phyloP scores from a whole-genome alignment of 2,888 invertebrate genomes.

The Sacculina carcini region DNA sequence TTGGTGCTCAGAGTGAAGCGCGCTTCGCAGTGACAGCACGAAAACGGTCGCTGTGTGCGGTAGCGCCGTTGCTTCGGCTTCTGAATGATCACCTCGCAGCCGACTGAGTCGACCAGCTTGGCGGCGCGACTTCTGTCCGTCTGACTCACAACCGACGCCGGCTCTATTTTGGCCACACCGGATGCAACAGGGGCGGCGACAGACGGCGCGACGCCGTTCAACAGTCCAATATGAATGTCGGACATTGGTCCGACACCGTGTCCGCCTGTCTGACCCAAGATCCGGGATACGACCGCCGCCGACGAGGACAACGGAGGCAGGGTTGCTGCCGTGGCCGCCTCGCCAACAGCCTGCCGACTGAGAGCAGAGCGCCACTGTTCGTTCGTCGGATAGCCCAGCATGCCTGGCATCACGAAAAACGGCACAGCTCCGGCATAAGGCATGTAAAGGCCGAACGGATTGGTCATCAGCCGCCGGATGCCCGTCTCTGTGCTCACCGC shows the following conservation, averaged over 20 bases:
- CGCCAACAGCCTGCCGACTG: neutral
- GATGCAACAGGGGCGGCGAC: neutral
- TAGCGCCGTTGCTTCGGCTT: constrained; percentile 74
- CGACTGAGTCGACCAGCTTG: constrained; percentile 48
- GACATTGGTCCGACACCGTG: neutral
- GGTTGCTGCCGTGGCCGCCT: too few species aligned
- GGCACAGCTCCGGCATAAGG: neutral
- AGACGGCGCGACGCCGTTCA: neutral
- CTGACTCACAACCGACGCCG: neutral
- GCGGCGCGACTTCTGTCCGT: neutral
- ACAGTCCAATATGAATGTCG: neutral
- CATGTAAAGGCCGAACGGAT: neutral
- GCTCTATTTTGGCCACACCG: neutral
- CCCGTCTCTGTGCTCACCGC: neutral
- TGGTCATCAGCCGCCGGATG: neutral
- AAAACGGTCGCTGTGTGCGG: constrained; percentile 66
- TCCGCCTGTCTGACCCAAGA: too few species aligned
- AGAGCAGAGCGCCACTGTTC: neutral
- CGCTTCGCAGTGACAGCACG: constrained; percentile 69
- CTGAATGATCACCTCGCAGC: constrained; percentile 66
- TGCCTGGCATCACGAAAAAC: neutral
- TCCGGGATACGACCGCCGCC: too few species aligned
- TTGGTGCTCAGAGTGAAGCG: constrained; percentile 66
- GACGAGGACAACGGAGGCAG: neutral
- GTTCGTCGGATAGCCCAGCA: neutral